A percentile compares a stretch with the other conserved stretches of the same genome.
phyloP scores from a whole-genome alignment of 92 coral and sea anemone species.

The Pocillopora grandis region DNA sequence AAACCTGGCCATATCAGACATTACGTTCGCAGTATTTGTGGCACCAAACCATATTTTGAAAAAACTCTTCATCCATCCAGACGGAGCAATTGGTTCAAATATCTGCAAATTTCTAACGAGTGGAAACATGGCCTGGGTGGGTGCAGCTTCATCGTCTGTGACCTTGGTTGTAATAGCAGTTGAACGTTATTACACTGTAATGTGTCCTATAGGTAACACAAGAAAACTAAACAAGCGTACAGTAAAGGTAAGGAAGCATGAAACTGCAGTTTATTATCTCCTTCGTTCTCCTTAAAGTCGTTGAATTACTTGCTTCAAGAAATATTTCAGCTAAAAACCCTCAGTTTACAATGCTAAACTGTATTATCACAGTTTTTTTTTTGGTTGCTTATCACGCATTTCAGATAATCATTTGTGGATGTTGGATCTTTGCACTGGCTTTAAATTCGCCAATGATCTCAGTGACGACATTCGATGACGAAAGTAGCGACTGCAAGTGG shows the following conservation, averaged over 20 bases:
- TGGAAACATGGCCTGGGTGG: constrained; percentile 24
- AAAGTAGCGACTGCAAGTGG: not conserved
- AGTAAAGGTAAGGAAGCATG: not conserved
- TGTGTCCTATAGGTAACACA: constrained; percentile 4
- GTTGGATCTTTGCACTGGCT: constrained; percentile 7
- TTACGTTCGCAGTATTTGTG: not conserved
- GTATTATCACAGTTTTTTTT: not conserved
- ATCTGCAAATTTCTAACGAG: constrained; percentile 4
- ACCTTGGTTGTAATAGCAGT: constrained; percentile 7
- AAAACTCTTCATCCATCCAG: constrained; percentile 18
- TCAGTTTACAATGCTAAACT: not conserved
- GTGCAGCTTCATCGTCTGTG: constrained; percentile 22
- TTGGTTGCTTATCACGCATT: too few species aligned
- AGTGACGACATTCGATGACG: not conserved
- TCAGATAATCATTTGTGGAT: constrained; percentile 7
- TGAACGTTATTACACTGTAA: constrained; percentile 21
- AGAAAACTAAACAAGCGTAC: not conserved
- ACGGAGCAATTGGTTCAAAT: not conserved
- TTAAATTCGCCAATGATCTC: constrained; percentile 5
- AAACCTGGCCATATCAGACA: constrained; percentile 16
- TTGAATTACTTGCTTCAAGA: not conserved
- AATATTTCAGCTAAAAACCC: not conserved
- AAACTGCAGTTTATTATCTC: not conserved
- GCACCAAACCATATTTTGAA: constrained; percentile 12
- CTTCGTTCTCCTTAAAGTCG: not conserved